Evolutionary conservation across 2,113 vertebrate genomes (phyloP).

Genomic region (Theristicus caerulescens): DNA sequence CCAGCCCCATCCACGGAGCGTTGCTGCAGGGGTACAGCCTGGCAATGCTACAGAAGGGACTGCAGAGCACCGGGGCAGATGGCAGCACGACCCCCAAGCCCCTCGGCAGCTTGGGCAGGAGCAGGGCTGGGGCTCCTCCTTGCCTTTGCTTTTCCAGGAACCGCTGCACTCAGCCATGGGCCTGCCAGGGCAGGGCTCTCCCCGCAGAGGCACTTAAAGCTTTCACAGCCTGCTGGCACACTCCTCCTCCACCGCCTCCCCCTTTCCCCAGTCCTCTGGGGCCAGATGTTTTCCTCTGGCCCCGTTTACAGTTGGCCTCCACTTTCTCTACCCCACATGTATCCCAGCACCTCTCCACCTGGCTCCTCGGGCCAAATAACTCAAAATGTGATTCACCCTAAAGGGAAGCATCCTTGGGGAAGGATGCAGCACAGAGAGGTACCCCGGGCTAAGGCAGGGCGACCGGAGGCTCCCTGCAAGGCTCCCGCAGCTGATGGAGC

Average conservation of each 20-base stretch:
- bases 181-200: neutral
- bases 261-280: neutral
- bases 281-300: neutral
- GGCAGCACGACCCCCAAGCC: neutral
- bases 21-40: neutral
- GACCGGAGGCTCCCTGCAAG: neutral
- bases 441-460: neutral
- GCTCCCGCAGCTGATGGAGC: neutral
- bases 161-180: accelerated
- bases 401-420: neutral
- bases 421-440: neutral
- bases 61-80: accelerated
- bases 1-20: accelerated
- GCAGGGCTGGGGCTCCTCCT: neutral
- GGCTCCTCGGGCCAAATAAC: neutral
- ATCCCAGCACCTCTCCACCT: neutral
- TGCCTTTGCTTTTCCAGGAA: neutral
- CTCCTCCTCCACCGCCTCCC: neutral
- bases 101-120: neutral
- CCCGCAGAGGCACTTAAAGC: neutral
- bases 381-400: neutral
- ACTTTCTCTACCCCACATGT: neutral
- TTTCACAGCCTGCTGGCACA: neutral
- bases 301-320: neutral
- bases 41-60: neutral